Evolutionary conservation across 2,888 invertebrate species (phyloP).

Genomic region (Napeogenes sylphis): DNA sequence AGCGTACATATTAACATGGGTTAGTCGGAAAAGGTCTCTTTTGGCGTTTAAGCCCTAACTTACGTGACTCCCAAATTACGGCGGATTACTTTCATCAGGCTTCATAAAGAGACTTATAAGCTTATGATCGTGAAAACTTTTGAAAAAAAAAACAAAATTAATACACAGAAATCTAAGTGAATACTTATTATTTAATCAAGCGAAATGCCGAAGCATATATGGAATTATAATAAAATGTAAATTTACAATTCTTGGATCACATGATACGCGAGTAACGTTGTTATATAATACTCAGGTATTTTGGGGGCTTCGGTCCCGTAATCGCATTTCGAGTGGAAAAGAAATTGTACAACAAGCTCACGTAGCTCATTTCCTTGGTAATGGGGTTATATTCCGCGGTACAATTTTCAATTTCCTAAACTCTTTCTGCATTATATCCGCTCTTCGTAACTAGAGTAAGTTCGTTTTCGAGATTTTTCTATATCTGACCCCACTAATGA

Average conservation of each 20-base stretch:
- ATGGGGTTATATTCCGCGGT: conserved; percentile 73
- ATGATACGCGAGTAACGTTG: background rate
- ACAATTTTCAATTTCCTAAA: conserved; percentile 75
- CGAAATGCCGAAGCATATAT: no score
- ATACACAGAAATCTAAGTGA: no score
- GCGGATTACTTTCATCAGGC: background rate
- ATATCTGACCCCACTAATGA: conserved; percentile 29
- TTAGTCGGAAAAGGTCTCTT: conserved; percentile 1
- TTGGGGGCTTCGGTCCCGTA: conserved; percentile 9
- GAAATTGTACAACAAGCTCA: conserved; percentile 66
- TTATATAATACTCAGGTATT: conserved; percentile 2
- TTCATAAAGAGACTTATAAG: background rate
- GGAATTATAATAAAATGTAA: no score
- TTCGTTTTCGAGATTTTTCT: conserved; percentile 36
- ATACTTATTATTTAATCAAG: no score
- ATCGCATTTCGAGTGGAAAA: conserved; percentile 33
- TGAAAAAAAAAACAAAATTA: no score
- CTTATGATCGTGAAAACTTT: no score
- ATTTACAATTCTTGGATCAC: no score
- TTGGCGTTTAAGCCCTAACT: background rate
- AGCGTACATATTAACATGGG: background rate
- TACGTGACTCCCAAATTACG: background rate
- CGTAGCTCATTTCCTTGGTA: conserved; percentile 75
- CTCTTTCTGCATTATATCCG: conserved; percentile 65
- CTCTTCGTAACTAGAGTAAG: conserved; percentile 47